These are phyloP conservation scores for Gila orcuttii DNA, from an alignment of 2,113 vertebrate genomes.

Conservation along the genomic window DNA sequence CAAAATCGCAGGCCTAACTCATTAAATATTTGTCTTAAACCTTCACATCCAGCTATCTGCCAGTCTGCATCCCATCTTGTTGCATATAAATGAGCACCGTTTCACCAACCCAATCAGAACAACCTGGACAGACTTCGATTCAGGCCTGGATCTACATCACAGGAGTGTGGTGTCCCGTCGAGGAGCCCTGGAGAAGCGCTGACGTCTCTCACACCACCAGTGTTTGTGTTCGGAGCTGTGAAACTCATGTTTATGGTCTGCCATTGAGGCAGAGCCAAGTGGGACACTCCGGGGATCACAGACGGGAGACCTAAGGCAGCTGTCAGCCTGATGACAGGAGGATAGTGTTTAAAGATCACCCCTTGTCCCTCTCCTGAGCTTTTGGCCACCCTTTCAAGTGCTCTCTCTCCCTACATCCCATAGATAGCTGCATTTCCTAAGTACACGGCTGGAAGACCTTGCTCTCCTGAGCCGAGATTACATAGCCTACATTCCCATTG, in stretches of 20 bases:
- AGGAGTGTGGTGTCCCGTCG: not conserved
- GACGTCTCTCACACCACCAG: not conserved
- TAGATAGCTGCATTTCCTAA: not conserved
- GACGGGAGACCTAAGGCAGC: conserved; percentile 22
- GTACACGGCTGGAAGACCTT: not conserved
- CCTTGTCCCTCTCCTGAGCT: not conserved
- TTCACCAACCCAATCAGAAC: not conserved
- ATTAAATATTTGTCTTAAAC: no score
- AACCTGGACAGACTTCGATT: not conserved
- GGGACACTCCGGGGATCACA: not conserved
- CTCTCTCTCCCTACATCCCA: conserved; percentile 16
- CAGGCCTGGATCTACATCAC: not conserved
- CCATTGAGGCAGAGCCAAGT: not conserved
- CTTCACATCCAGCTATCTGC: not conserved
- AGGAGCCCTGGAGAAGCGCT: not conserved
- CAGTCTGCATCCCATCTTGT: not conserved
- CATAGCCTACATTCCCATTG: conserved; percentile 46
- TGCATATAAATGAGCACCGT: not conserved
- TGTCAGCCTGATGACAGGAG: conserved; percentile 50
- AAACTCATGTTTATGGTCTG: conserved; percentile 42
- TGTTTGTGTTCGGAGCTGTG: conserved; percentile 8
- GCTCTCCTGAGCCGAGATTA: conserved; percentile 44
- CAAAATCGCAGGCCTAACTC: no score
- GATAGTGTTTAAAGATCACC: conserved; percentile 11
- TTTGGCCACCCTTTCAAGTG: not conserved